These are phyloP conservation scores for Hipposideros armiger DNA, from an alignment of 2,113 vertebrate genomes.

Conservation along the genomic window DNA sequence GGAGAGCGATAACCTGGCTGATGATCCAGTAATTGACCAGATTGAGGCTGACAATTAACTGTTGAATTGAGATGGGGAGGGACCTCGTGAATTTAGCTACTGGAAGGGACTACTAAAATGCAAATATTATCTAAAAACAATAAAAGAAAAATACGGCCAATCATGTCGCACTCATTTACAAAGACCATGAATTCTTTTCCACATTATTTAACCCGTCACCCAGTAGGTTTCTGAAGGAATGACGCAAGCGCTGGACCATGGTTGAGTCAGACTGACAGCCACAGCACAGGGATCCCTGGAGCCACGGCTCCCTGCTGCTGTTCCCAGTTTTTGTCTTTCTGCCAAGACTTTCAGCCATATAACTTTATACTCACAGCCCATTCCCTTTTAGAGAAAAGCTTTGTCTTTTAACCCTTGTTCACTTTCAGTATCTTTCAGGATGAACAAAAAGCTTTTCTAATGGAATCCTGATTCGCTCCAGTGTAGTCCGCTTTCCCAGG, in stretches of 20 bases:
- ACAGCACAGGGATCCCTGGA: neutral
- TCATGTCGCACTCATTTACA: neutral
- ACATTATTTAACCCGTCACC: neutral
- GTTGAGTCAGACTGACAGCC: neutral
- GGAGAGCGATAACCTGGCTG: neutral
- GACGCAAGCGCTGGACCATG: rapidly evolving
- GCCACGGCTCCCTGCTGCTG: neutral
- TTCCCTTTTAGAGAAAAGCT: constrained; percentile 53
- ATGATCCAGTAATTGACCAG: neutral
- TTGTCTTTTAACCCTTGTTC: constrained; percentile 63
- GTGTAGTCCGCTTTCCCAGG: constrained; percentile 34
- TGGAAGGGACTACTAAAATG: constrained; percentile 47
- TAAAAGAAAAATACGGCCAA: neutral
- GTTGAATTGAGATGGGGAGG: neutral
- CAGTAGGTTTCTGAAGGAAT: neutral
- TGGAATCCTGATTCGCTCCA: constrained; percentile 41
- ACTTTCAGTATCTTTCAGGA: constrained; percentile 15
- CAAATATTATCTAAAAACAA: constrained; percentile 38
- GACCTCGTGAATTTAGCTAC: neutral
- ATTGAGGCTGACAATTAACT: neutral
- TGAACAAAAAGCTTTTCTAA: constrained; percentile 56
- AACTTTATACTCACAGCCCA: constrained; percentile 3
- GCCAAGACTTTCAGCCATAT: constrained; percentile 16
- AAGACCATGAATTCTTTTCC: neutral
- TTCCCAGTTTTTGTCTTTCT: constrained; percentile 30